Evolutionary conservation across 2,113 vertebrate genomes (phyloP).

Genomic region (Spea bombifrons): DNA sequence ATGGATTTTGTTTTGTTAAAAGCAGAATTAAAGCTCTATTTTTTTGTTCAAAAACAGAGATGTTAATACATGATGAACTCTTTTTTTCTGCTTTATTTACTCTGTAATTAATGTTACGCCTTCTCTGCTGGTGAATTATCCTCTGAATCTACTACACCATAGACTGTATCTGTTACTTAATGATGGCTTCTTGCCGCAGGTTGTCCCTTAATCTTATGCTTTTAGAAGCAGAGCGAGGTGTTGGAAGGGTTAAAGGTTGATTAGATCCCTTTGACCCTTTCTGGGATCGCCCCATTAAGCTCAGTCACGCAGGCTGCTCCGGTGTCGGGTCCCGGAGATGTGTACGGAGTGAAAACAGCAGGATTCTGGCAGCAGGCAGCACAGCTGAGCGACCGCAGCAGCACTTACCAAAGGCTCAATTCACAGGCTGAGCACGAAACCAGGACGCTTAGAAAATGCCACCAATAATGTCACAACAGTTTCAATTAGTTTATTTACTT

Average conservation of each 20-base stretch:
- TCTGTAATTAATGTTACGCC: too few species aligned
- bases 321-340: slow-evolving; percentile 20
- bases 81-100: too few species aligned
- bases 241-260: slow-evolving; percentile 16
- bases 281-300: slow-evolving; percentile 28
- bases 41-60: too few species aligned
- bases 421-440: slow-evolving; percentile 45
- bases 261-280: slow-evolving; percentile 8
- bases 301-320: slow-evolving; percentile 11
- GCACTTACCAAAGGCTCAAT: slow-evolving; percentile 36
- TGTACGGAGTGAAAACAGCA: slow-evolving; percentile 23
- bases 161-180: too few species aligned
- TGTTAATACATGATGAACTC: too few species aligned
- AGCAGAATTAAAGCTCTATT: too few species aligned
- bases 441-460: slow-evolving; percentile 46
- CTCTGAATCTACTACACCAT: background rate
- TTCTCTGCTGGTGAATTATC: background rate
- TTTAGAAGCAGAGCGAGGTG: too few species aligned
- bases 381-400: slow-evolving; percentile 43
- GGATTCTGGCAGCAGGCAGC: slow-evolving; percentile 36
- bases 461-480: slow-evolving; percentile 49
- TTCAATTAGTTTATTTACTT: slow-evolving; percentile 50
- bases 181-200: too few species aligned
- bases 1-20: too few species aligned
- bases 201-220: too few species aligned